Evolutionary conservation across 2,113 vertebrate species (phyloP).

Genomic region (Sprattus sprattus): DNA sequence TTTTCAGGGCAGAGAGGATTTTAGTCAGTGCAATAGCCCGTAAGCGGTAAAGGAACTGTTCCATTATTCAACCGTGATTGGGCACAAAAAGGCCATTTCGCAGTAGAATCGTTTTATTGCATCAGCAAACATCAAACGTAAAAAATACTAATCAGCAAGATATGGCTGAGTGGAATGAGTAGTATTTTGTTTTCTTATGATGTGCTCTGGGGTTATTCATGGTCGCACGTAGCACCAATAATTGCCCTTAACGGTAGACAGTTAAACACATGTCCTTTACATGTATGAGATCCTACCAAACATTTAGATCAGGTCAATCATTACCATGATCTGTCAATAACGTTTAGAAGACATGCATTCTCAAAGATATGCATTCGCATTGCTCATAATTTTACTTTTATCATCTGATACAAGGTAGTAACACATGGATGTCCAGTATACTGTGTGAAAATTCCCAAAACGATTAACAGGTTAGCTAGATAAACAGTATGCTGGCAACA

Average conservation of each 20-base stretch:
- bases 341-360: neutral
- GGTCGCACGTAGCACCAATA: neutral
- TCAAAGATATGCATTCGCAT: neutral
- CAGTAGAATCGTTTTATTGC: constrained; percentile 1
- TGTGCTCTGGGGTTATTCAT: neutral
- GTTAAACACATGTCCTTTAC: neutral
- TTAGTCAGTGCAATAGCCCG: neutral
- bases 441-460: neutral
- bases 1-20: too few species aligned
- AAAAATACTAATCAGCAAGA: neutral
- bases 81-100: constrained; percentile 4
- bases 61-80: constrained; percentile 12
- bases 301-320: neutral
- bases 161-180: neutral
- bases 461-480: constrained; percentile 11
- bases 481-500: neutral
- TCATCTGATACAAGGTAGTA: neutral
- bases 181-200: neutral
- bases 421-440: neutral
- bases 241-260: neutral
- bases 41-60: neutral
- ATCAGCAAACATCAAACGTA: neutral
- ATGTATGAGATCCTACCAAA: neutral
- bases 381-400: neutral
- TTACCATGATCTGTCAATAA: neutral